Conservation (phyloP, 1,140 invertebrate species). For the Tetramorium alpestre region DNA sequence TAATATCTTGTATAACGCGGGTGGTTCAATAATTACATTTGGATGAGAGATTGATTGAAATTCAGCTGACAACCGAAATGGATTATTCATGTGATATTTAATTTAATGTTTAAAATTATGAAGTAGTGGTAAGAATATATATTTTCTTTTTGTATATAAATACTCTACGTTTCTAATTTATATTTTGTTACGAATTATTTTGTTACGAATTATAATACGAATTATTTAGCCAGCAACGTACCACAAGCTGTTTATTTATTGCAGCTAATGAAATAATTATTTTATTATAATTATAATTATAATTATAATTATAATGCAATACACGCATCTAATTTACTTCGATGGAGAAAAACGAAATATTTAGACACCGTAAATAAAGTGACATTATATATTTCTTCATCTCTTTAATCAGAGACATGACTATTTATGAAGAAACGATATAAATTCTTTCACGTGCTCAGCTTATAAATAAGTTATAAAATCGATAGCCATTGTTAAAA, state of each 20-base stretch:
- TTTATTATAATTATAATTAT: not conserved
- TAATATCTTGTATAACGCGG: not conserved
- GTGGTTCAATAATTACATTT: not conserved
- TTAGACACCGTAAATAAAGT: not conserved
- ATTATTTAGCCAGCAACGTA: not conserved
- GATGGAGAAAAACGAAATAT: not conserved
- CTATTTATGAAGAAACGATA: not conserved
- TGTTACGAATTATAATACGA: not conserved
- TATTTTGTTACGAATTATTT: not conserved
- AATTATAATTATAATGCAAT: not conserved
- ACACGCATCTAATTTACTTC: not conserved
- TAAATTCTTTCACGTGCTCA: not conserved
- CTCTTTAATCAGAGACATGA: not conserved
- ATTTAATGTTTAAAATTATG: not conserved
- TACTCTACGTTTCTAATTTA: not conserved
- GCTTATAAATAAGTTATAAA: not conserved
- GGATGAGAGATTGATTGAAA: slow-evolving; percentile 2
- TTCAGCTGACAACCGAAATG: not conserved
- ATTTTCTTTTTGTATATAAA: not conserved
- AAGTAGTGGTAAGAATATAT: not conserved
- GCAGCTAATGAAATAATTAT: not conserved
- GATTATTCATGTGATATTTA: not conserved
- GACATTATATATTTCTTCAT: not conserved
- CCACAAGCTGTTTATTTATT: not conserved
- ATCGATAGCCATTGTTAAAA: not conserved